Evolutionary conservation across 2,113 vertebrate genomes (phyloP).

Genomic region (Mustelus asterias): DNA sequence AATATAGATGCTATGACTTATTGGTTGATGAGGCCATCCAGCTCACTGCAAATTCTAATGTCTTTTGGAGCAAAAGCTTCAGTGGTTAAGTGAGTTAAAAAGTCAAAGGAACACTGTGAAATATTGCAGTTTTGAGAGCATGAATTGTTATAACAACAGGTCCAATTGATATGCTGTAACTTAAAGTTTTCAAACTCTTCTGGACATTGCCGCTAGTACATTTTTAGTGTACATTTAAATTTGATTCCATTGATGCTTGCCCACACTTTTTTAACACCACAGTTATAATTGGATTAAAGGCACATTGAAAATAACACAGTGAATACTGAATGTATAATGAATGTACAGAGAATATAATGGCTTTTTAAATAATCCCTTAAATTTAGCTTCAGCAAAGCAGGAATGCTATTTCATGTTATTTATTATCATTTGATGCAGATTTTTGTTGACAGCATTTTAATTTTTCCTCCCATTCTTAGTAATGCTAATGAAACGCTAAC

Average conservation of each 20-base stretch:
- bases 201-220: background rate
- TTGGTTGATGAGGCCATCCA: background rate
- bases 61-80: background rate
- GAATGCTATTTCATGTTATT: background rate
- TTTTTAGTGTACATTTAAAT: background rate
- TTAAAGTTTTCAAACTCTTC: background rate
- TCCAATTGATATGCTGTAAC: background rate
- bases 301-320: background rate
- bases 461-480: no score
- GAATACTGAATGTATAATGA: no score
- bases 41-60: background rate
- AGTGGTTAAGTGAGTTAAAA: background rate
- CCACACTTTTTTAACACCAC: background rate
- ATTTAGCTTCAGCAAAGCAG: background rate
- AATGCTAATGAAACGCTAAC: no score
- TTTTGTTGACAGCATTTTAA: no score
- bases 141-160: background rate
- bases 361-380: background rate
- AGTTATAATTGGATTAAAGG: background rate
- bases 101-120: background rate
- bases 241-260: background rate
- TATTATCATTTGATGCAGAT: background rate
- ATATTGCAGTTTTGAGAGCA: background rate
- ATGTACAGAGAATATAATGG: background rate
- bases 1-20: background rate